Percentiles rank a stretch among this genome's conserved stretches.
Evolutionary conservation across 2,797 vertebrate species (phyloP).

Genomic region (Pempheris klunzingeri): DNA sequence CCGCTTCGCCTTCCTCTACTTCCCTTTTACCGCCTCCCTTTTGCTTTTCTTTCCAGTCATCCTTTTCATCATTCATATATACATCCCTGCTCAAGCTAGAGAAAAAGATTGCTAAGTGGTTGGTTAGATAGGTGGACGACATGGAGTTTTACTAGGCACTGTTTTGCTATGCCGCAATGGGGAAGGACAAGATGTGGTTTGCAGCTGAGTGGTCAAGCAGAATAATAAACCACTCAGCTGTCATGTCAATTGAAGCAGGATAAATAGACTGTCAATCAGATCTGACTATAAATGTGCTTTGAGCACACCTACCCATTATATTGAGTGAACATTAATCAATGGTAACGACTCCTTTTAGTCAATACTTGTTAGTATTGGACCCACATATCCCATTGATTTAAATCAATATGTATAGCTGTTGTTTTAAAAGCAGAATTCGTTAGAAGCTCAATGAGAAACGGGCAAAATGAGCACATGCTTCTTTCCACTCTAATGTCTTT

Average conservation of each 20-base stretch:
- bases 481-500: conserved; percentile 62
- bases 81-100: conserved; percentile 19
- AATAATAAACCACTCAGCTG: conserved; percentile 80
- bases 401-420: conserved; percentile 76
- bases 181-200: conserved; percentile 60
- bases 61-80: conserved; percentile 27
- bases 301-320: conserved; percentile 81
- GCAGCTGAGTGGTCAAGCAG: conserved; percentile 74
- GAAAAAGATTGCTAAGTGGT: conserved; percentile 45
- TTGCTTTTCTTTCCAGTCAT: conserved; percentile 26
- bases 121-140: conserved; percentile 40
- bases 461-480: conserved; percentile 46
- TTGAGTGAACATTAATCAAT: conserved; percentile 82
- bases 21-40: conserved; percentile 18
- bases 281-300: conserved; percentile 72
- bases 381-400: conserved; percentile 64
- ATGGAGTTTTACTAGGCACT: conserved; percentile 55
- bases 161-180: conserved; percentile 44
- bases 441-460: conserved; percentile 61
- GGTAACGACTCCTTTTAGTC: conserved; percentile 70
- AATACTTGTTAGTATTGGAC: conserved; percentile 81
- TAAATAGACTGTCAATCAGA: conserved; percentile 81
- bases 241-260: conserved; percentile 78
- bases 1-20: conserved; percentile 33
- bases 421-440: conserved; percentile 71